These are phyloP conservation scores for Oncorhynchus keta DNA, from an alignment of 2,113 vertebrate species.

Conservation along the genomic window DNA sequence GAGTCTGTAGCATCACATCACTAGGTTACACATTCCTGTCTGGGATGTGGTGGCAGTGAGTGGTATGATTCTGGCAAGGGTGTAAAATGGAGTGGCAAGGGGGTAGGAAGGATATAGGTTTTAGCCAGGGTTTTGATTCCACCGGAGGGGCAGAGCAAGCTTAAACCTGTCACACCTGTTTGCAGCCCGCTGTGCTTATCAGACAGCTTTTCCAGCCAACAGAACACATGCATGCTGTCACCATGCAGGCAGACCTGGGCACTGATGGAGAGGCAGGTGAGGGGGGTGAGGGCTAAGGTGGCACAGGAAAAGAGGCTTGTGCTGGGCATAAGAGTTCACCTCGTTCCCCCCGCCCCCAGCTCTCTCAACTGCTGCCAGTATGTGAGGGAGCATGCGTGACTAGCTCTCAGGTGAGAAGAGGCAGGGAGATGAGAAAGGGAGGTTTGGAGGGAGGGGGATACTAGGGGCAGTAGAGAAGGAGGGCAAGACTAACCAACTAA, in stretches of 20 bases:
- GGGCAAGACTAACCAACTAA: constrained; percentile 1
- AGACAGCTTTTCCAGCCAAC: constrained; percentile 41
- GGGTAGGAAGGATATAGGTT: constrained; percentile 32
- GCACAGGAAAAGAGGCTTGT: background rate
- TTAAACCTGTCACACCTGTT: constrained; percentile 57
- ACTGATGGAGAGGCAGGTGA: background rate
- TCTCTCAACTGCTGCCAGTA: background rate
- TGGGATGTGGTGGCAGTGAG: no score
- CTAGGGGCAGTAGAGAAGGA: background rate
- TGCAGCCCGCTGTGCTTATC: constrained; percentile 47
- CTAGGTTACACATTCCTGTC: no score
- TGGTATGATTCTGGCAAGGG: constrained; percentile 9
- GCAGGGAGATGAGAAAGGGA: background rate
- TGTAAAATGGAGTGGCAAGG: constrained; percentile 33
- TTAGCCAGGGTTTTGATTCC: constrained; percentile 39
- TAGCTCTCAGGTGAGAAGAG: background rate
- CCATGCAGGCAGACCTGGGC: background rate
- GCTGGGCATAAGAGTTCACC: background rate
- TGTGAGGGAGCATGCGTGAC: background rate
- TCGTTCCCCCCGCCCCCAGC: background rate
- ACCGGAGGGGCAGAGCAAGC: constrained; percentile 21
- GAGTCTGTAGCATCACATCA: no score
- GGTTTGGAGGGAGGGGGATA: background rate
- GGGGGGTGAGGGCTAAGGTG: background rate
- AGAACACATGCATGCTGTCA: constrained; percentile 27